Conservation (phyloP, 2,113 vertebrate genomes). For the Cochlearius cochlearius region DNA sequence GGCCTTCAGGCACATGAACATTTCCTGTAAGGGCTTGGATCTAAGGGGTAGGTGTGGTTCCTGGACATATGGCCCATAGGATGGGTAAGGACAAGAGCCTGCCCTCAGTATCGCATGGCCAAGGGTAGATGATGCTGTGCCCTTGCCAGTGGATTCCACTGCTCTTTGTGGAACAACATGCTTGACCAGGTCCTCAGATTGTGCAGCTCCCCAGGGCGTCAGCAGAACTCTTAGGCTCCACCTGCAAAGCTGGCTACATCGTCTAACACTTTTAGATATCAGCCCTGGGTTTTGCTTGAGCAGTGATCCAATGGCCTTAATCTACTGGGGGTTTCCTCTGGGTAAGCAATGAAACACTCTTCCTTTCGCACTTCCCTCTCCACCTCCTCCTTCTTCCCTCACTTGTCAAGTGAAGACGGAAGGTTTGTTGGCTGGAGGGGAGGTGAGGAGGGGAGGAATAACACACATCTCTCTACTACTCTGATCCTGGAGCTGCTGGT, state of each 20-base stretch:
- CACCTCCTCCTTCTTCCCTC: background rate
- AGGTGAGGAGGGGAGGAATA: background rate
- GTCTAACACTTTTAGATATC: background rate
- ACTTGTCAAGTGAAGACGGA: background rate
- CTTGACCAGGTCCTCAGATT: background rate
- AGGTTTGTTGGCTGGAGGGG: background rate
- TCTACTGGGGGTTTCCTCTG: background rate
- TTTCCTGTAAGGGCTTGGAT: background rate
- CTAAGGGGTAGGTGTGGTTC: background rate
- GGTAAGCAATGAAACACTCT: background rate
- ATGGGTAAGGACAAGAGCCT: background rate
- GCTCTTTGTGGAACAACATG: background rate
- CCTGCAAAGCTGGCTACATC: accelerated
- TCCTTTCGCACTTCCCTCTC: background rate
- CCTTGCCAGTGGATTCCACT: background rate
- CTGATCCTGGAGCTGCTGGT: background rate
- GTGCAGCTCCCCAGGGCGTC: accelerated
- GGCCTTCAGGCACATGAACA: background rate
- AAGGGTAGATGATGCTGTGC: background rate
- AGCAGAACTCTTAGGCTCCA: background rate
- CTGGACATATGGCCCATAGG: background rate
- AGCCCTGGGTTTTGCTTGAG: background rate
- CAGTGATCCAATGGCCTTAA: background rate
- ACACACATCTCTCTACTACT: background rate
- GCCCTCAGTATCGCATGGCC: background rate